Percentiles rank a stretch among this genome's conserved stretches.
These are phyloP conservation scores for Squalus acanthias DNA, from an alignment of 2,797 vertebrate species.

Conservation along the genomic window DNA sequence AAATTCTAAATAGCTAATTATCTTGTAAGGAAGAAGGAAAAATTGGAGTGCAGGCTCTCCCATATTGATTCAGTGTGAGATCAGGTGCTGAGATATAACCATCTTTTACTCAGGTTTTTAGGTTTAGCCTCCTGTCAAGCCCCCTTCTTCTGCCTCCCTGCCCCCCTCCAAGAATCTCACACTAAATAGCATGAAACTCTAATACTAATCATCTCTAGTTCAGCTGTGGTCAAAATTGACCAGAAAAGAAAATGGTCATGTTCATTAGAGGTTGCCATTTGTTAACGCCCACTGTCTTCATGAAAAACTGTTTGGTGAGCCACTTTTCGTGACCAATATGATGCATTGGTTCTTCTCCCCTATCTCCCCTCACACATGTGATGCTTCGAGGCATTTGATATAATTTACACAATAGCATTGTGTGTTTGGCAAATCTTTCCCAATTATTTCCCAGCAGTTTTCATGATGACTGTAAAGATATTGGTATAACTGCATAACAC, in stretches of 20 bases:
- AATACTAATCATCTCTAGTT: background rate
- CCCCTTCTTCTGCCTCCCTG: background rate
- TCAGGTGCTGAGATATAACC: background rate
- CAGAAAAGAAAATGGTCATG: background rate
- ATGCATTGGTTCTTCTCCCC: background rate
- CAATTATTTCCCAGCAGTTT: background rate
- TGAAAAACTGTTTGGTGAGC: background rate
- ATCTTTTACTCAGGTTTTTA: background rate
- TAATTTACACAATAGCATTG: background rate
- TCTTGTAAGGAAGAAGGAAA: background rate
- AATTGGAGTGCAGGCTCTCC: background rate
- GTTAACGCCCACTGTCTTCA: background rate
- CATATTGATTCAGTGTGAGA: background rate
- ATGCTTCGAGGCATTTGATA: background rate
- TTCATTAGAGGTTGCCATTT: background rate
- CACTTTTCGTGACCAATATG: background rate
- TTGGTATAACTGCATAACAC: background rate
- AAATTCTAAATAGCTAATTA: background rate
- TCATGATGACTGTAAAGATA: background rate
- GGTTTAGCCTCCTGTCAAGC: background rate
- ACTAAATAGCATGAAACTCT: background rate
- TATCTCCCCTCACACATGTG: background rate
- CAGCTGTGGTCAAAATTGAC: background rate
- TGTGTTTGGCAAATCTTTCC: background rate
- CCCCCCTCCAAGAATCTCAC: background rate